Evolutionary conservation across 2,888 invertebrate genomes (phyloP), one percentile per base, ranked within the genome.

Genomic region (Anorthoa munda): DNA sequence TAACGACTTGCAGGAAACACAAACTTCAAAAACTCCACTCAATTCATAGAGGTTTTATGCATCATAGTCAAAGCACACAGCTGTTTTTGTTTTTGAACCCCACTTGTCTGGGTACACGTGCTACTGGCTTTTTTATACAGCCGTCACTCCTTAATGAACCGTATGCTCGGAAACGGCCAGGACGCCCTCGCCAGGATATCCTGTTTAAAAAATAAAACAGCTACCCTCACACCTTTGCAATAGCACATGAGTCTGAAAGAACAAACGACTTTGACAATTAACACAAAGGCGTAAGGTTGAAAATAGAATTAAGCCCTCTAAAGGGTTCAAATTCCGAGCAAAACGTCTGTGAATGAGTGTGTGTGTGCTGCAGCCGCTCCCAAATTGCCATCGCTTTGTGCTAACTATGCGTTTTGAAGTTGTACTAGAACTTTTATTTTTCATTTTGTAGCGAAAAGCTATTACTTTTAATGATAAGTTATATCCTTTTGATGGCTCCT

Each of bases 121-220:
- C 94, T 93, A 86, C 86, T 76, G 81, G 55, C 77, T 89, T 92
- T 94, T 94, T 93, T 94, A 91, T 92, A 90, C 87, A 83, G 84
- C 89, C 88, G 89, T 84, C 92, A 87, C 86, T 91, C 88, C 87
- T 85, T 92, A 94, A 94, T 91, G 91, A 94, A 93, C 92, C 93
- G 92, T 92, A 91, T 90, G 92, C 89, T 93, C 92, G 93, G 94
- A 94, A 94, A 93, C 87, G 89, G 90, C 91, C 90, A 87, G 87
- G 88, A 88, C 89, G 88, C 92, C 89, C 92, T 90, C 86, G 90
- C 87, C 94, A 95, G 95, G 95, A 95, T 95, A 95, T 95, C 95
- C 95, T 95, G 95, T 95, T 94, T 93, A 89, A 93, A 94, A 93
- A 95, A 95, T 93, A 94, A 95, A 95, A 94, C 93, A 92, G 88